Base-by-base conservation (phyloP, 2,113 vertebrate species). In the Prietella phreatophila region DNA sequence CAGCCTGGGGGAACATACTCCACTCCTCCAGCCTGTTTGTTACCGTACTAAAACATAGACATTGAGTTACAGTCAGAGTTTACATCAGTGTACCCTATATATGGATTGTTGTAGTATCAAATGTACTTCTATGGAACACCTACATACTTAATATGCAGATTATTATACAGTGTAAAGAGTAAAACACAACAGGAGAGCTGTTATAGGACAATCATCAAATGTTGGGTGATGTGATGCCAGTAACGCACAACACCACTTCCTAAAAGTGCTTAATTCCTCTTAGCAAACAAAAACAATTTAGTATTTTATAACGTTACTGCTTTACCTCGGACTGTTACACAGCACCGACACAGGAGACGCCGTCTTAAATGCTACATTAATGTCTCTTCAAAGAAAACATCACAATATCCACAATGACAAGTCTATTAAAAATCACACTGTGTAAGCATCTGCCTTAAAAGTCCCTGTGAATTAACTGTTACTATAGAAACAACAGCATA, bases 1-100 rank as follows among this genome's bases (percentile, higher is more conserved):
- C 98, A 99, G 84, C 97, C 98, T 25, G 95, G 96, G 83, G 98
- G 98, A 9, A 99, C 94, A 0, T 99, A 97, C 84, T 96, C 95
- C 61, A 99, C 92, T 50, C 98, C 97, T 11, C 98, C 98, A 55
- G 97, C 97, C 85, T 96, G 95, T 0, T 95, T 92, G 91, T 96
- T 95, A 47, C 98, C 98, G 0, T 99, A 99, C 98, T 99, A 92
- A 71, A 95, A 92, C 84, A 90, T 39, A 91, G 30, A 92, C 27
- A 91, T 50, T 73, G 14, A 14, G 42, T 84, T 27, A 86, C 15
- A 75, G 20, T 75, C 22, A 36, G 25, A 55, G 25, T 25, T 78
- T 33, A 84, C 8, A 53, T 11, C n/a, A n/a, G 53, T 42, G 60
- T 22, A 82, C 33, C 65, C 33, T 36, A 25, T 6, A 56, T 69